These are phyloP conservation scores for Agrenia bidenticulata DNA, from an alignment of 2,888 invertebrate genomes.

Conservation along the genomic window DNA sequence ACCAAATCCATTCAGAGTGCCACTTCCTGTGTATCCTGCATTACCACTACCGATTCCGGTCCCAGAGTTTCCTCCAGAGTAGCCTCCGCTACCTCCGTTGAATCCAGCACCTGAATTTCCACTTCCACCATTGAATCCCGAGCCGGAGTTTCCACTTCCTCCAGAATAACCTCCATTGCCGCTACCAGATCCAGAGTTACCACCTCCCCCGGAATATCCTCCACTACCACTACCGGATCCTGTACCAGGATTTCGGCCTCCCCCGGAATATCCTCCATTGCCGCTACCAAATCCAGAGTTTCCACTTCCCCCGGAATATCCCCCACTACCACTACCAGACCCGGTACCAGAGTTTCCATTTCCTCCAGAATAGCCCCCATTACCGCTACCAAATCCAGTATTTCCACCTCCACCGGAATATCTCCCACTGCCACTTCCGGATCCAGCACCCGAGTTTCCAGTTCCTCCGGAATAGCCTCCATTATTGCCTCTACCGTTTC, in stretches of 20 bases:
- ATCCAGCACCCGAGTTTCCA: constrained; percentile 2
- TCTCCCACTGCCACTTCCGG: background rate
- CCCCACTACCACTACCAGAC: constrained; percentile 3
- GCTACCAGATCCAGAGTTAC: constrained; percentile 10
- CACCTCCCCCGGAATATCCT: constrained; percentile 8
- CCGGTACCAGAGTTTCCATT: constrained; percentile 2
- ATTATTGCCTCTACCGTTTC: background rate
- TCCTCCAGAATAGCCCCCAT: constrained; percentile 1
- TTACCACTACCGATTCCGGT: constrained; percentile 3
- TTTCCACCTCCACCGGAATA: background rate
- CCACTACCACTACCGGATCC: background rate
- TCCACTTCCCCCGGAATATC: constrained; percentile 15
- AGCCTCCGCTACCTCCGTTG: background rate
- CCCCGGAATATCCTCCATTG: background rate
- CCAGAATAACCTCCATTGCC: constrained; percentile 4
- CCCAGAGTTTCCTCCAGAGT: constrained; percentile 8
- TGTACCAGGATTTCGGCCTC: background rate
- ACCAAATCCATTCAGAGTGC: no score
- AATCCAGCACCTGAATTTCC: constrained; percentile 7
- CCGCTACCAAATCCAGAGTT: background rate
- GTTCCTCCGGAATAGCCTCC: constrained; percentile 7
- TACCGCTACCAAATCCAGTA: constrained; percentile 1
- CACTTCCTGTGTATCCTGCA: constrained; percentile 4
- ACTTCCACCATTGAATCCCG: background rate
- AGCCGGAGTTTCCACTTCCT: background rate